phyloP scores from a whole-genome alignment of 1,140 invertebrate genomes.

The Trypoxylus dichotomus region DNA sequence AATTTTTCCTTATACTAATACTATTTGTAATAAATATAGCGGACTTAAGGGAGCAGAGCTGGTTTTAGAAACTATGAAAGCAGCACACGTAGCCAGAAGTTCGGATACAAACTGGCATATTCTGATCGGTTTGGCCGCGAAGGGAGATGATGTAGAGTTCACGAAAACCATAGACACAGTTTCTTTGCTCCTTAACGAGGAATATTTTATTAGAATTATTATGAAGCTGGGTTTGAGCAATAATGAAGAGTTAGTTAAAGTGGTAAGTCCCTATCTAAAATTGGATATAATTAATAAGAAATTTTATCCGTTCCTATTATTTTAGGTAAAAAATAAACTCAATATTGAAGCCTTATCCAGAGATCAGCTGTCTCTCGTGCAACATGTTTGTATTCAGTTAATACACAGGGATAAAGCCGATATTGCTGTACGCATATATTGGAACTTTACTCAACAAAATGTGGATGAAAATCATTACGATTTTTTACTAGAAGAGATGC shows the following conservation, averaged over 20 bases:
- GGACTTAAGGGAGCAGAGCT: slow-evolving; percentile 48
- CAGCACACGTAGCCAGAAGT: slow-evolving; percentile 47
- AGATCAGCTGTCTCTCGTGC: background rate
- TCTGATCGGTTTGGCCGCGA: slow-evolving; percentile 40
- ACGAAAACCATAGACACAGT: slow-evolving; percentile 24
- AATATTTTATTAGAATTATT: slow-evolving; percentile 31
- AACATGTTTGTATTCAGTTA: background rate
- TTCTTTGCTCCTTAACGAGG: background rate
- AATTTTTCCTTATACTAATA: too few species aligned
- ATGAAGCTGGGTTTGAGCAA: slow-evolving; percentile 37
- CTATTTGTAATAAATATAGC: slow-evolving; percentile 39
- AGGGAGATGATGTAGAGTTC: slow-evolving; percentile 38
- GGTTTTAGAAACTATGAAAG: slow-evolving; percentile 53
- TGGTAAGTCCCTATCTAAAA: slow-evolving; percentile 31
- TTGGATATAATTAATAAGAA: slow-evolving; percentile 31
- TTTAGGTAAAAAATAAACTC: background rate
- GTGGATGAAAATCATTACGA: slow-evolving; percentile 34
- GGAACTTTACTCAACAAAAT: background rate
- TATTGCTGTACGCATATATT: background rate
- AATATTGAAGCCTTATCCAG: background rate
- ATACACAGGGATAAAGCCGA: slow-evolving; percentile 31
- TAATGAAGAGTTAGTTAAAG: slow-evolving; percentile 29
- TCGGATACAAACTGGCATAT: slow-evolving; percentile 38
- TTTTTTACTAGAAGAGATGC: slow-evolving; percentile 42
- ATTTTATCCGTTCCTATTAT: too few species aligned